Evolutionary conservation across 37 sponge, comb jelly and placozoan genomes (phyloP).

Genomic region (Tethya wilhelma): DNA sequence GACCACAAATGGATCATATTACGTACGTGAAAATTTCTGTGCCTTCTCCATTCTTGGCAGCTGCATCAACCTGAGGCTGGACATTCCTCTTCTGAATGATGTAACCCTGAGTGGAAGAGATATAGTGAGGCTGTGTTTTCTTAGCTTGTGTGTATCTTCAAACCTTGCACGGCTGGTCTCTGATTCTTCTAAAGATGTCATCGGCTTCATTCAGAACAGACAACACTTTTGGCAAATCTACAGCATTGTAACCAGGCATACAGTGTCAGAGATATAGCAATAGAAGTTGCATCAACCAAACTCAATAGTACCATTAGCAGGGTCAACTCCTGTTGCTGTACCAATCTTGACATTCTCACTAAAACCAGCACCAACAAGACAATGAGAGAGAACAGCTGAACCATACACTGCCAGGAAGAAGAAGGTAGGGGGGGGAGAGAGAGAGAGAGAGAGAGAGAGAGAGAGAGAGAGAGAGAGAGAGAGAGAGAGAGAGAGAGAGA

Average conservation of each 20-base stretch:
- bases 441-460: neutral
- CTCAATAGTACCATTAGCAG: conserved; percentile 48
- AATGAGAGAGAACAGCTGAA: conserved; percentile 80
- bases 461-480: too few relatives aligned
- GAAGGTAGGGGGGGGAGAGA: neutral
- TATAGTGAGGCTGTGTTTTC: neutral
- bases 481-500: neutral
- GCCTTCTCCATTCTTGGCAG: neutral
- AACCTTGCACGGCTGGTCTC: conserved; percentile 56
- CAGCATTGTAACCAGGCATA: neutral
- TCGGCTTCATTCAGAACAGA: conserved; percentile 63
- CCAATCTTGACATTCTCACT: conserved; percentile 74
- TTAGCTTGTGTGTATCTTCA: neutral
- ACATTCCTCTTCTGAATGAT: conserved; percentile 54
- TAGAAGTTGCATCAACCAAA: neutral
- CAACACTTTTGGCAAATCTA: conserved; percentile 61
- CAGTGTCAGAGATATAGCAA: neutral
- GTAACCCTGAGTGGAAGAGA: conserved; percentile 38
- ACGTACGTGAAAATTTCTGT: too few relatives aligned
- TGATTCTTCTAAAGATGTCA: conserved; percentile 34
- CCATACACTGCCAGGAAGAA: conserved; percentile 70
- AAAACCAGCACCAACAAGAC: conserved; percentile 77
- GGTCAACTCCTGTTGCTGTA: conserved; percentile 54
- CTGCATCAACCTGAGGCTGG: conserved; percentile 28
- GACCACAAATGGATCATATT: neutral